Evolutionary conservation across 2,888 invertebrate genomes (phyloP).

Genomic region (Lordiphosa andalusiaca): DNA sequence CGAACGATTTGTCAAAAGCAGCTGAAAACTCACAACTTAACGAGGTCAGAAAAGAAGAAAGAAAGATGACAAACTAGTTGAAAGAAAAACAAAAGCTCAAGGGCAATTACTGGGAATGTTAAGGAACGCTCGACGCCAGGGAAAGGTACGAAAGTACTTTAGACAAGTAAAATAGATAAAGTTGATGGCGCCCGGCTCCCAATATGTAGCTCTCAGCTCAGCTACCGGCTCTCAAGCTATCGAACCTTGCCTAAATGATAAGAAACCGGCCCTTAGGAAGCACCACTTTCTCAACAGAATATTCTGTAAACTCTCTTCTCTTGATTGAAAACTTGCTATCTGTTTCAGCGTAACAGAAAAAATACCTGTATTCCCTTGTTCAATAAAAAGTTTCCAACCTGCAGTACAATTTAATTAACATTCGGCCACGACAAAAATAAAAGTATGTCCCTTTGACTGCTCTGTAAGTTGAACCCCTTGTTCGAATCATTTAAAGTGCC

Average conservation of each 20-base stretch:
- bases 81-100: conserved; percentile 4
- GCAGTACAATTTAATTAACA: conserved; percentile 25
- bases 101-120: neutral
- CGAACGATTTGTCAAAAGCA: conserved; percentile 7
- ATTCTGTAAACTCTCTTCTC: too few species aligned
- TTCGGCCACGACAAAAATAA: conserved; percentile 25
- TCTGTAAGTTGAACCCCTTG: conserved; percentile 15
- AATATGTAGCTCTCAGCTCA: too few species aligned
- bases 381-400: conserved; percentile 16
- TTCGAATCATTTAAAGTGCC: neutral
- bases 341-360: too few species aligned
- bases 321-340: too few species aligned
- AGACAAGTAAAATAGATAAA: too few species aligned
- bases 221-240: too few species aligned
- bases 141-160: too few species aligned
- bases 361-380: neutral
- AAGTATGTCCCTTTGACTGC: neutral
- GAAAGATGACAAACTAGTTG: neutral
- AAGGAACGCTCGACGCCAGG: too few species aligned
- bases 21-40: neutral
- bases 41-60: neutral
- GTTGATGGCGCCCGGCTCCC: too few species aligned
- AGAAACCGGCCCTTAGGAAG: too few species aligned
- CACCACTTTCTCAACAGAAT: too few species aligned
- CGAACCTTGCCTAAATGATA: too few species aligned